phyloP scores from a whole-genome alignment of 2,888 invertebrate species.

The Petrolisthes cinctipes region DNA sequence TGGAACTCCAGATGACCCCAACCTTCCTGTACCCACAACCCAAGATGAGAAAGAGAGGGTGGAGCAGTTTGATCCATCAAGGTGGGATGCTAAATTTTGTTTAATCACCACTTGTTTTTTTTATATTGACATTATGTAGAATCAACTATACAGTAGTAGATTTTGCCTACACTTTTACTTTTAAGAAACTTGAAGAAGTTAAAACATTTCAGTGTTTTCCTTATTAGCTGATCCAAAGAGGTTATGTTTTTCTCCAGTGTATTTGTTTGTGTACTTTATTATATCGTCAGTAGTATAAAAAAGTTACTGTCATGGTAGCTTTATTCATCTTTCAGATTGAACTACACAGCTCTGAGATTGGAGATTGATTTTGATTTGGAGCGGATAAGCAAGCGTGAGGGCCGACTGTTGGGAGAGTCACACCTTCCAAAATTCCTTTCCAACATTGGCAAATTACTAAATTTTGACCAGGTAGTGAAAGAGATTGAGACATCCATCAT shows the following conservation, averaged over 20 bases:
- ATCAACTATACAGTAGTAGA: too few species aligned
- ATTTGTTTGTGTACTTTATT: too few species aligned
- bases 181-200: too few species aligned
- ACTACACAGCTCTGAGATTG: slow-evolving; percentile 65
- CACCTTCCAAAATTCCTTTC: slow-evolving; percentile 73
- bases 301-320: too few species aligned
- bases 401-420: slow-evolving; percentile 39
- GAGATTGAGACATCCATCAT: slow-evolving; percentile 89
- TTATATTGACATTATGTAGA: background rate
- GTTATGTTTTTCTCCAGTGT: too few species aligned
- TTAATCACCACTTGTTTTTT: background rate
- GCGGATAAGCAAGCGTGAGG: slow-evolving; percentile 45
- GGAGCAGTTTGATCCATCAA: slow-evolving; percentile 49
- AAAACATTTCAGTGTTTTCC: too few species aligned
- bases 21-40: slow-evolving; percentile 31
- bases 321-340: slow-evolving; percentile 41
- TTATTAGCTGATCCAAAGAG: too few species aligned
- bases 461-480: slow-evolving; percentile 85
- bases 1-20: background rate
- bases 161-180: too few species aligned
- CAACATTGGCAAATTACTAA: slow-evolving; percentile 84
- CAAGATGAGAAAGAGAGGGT: slow-evolving; percentile 51
- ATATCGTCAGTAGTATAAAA: too few species aligned
- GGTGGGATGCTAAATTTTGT: background rate
- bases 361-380: slow-evolving; percentile 64